Evolutionary conservation across 2,888 invertebrate species (phyloP).

Genomic region (Pachymerium ferrugineum): DNA sequence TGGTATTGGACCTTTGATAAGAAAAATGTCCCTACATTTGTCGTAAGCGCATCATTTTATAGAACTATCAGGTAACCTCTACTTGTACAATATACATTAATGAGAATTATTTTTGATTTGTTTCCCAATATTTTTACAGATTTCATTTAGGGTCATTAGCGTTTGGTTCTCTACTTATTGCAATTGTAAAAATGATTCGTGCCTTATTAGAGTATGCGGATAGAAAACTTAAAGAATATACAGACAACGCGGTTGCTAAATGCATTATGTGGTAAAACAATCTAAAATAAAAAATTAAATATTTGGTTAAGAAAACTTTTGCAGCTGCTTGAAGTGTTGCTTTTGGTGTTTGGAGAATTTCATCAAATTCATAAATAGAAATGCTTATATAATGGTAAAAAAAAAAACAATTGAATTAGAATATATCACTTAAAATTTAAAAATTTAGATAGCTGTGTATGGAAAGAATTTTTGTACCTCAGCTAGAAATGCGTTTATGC

Average conservation of each 20-base stretch:
- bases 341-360: slow-evolving; percentile 84
- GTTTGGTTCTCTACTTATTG: slow-evolving; percentile 83
- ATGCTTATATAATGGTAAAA: slow-evolving; percentile 79
- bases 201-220: slow-evolving; percentile 76
- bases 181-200: slow-evolving; percentile 81
- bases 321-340: slow-evolving; percentile 48
- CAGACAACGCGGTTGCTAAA: slow-evolving; percentile 44
- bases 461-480: slow-evolving; percentile 86
- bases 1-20: slow-evolving; percentile 91
- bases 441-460: slow-evolving; percentile 71
- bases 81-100: not conserved
- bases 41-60: slow-evolving; percentile 65
- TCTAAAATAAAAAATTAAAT: not conserved
- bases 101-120: not conserved
- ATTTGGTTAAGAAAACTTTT: not conserved
- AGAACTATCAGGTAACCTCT: slow-evolving; percentile 52
- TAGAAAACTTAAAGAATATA: slow-evolving; percentile 71
- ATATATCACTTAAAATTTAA: not conserved
- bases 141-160: slow-evolving; percentile 87
- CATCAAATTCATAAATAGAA: slow-evolving; percentile 74
- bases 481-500: slow-evolving; percentile 80
- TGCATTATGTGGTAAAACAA: slow-evolving; percentile 40
- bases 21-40: slow-evolving; percentile 75
- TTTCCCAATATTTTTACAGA: slow-evolving; percentile 52
- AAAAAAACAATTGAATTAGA: not conserved